These are phyloP conservation scores for Cryptophagus acutangulus DNA, from an alignment of 2,888 invertebrate genomes.

Conservation along the genomic window DNA sequence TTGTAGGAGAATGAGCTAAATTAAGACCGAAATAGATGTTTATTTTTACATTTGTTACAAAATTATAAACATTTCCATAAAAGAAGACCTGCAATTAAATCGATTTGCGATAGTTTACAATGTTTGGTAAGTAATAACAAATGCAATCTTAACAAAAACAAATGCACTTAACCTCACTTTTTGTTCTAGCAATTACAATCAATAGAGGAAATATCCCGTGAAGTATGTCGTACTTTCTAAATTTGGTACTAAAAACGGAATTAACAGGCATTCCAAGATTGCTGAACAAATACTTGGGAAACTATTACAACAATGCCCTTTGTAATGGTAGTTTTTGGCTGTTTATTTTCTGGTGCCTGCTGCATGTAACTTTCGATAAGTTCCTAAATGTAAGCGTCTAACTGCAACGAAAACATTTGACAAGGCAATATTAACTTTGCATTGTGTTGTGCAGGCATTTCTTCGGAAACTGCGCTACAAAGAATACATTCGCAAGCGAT, in stretches of 20 bases:
- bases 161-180: constrained; percentile 38
- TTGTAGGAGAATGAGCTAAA: no score
- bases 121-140: constrained; percentile 42
- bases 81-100: no score
- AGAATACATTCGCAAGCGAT: constrained; percentile 34
- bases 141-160: no score
- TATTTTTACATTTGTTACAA: no score
- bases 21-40: no score
- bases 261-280: constrained; percentile 39
- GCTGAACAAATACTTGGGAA: constrained; percentile 36
- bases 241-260: constrained; percentile 39
- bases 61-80: no score
- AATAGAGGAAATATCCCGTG: neutral
- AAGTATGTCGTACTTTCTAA: constrained; percentile 31
- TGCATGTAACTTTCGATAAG: constrained; percentile 38
- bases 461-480: constrained; percentile 37
- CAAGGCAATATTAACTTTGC: neutral
- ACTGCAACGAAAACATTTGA: neutral
- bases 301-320: constrained; percentile 41
- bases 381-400: constrained; percentile 35
- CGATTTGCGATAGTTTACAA: no score
- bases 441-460: constrained; percentile 31
- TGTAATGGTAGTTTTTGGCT: constrained; percentile 43
- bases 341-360: constrained; percentile 37
- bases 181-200: neutral